Evolutionary conservation across 2,888 invertebrate species (phyloP).

Genomic region (Meandrusa payeni): DNA sequence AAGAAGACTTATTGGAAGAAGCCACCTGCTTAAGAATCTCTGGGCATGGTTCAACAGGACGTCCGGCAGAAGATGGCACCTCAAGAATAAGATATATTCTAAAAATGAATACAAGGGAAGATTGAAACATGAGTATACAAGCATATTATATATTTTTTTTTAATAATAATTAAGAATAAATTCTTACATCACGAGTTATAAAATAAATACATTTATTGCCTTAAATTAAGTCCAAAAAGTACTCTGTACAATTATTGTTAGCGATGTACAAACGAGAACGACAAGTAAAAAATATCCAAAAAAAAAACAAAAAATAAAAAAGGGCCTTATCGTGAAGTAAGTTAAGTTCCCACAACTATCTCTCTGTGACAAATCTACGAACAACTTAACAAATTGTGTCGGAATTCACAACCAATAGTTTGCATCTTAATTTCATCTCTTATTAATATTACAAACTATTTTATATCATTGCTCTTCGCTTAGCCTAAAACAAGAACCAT

Average conservation of each 20-base stretch:
- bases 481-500: slow-evolving; percentile 79
- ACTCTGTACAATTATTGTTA: slow-evolving; percentile 81
- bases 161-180: slow-evolving; percentile 81
- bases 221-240: slow-evolving; percentile 81
- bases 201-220: slow-evolving; percentile 82
- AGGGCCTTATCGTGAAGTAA: slow-evolving; percentile 66
- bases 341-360: slow-evolving; percentile 60
- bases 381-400: slow-evolving; percentile 80
- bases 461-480: slow-evolving; percentile 80
- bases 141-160: slow-evolving; percentile 80
- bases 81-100: too few relatives aligned
- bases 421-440: slow-evolving; percentile 78
- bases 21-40: too few relatives aligned
- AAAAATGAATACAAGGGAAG: too few relatives aligned
- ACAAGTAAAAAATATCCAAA: slow-evolving; percentile 72
- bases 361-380: slow-evolving; percentile 68
- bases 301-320: slow-evolving; percentile 55
- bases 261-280: slow-evolving; percentile 80
- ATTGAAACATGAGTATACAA: slow-evolving; percentile 74
- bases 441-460: slow-evolving; percentile 79
- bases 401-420: slow-evolving; percentile 81
- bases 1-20: too few relatives aligned
- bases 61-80: too few relatives aligned
- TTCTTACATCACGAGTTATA: slow-evolving; percentile 81
- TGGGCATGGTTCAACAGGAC: too few relatives aligned